Conservation (phyloP, 2,797 vertebrate genomes). For the Danio albolineatus region DNA sequence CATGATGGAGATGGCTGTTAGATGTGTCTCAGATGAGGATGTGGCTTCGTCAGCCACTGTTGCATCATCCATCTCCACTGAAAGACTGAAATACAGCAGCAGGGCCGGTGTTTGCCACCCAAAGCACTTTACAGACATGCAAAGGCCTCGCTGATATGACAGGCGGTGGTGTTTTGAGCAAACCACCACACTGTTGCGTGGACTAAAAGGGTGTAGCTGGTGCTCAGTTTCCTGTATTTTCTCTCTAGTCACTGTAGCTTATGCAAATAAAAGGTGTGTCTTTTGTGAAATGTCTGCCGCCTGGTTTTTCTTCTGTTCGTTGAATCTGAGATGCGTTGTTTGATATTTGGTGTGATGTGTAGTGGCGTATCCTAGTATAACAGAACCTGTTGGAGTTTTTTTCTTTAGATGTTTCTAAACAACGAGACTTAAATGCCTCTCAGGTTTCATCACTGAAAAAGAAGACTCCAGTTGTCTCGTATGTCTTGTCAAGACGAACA, state of each 20-base stretch:
- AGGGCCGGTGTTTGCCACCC: conserved; percentile 7
- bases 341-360: neutral
- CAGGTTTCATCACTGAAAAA: too few relatives aligned
- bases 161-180: conserved; percentile 8
- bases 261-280: conserved; percentile 49
- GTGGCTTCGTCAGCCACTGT: conserved; percentile 14
- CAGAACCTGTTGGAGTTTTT: neutral
- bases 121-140: conserved; percentile 20
- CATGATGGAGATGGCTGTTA: neutral
- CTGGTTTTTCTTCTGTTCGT: conserved; percentile 6
- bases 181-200: conserved; percentile 11
- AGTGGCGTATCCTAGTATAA: conserved; percentile 1
- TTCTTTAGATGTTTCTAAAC: neutral
- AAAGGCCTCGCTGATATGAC: neutral
- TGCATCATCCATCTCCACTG: conserved; percentile 34
- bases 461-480: too few relatives aligned
- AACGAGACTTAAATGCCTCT: too few relatives aligned
- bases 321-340: neutral
- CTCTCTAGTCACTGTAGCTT: conserved; percentile 36
- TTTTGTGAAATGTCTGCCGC: conserved; percentile 24
- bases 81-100: conserved; percentile 5
- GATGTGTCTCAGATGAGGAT: conserved; percentile 11
- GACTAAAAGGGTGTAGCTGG: conserved; percentile 5
- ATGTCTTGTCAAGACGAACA: neutral
- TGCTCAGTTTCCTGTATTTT: conserved; percentile 31